A percentile compares a stretch with the other conserved stretches of the same genome.
phyloP scores from a whole-genome alignment of 2,888 invertebrate species.

The Psylliodes chrysocephalus region DNA sequence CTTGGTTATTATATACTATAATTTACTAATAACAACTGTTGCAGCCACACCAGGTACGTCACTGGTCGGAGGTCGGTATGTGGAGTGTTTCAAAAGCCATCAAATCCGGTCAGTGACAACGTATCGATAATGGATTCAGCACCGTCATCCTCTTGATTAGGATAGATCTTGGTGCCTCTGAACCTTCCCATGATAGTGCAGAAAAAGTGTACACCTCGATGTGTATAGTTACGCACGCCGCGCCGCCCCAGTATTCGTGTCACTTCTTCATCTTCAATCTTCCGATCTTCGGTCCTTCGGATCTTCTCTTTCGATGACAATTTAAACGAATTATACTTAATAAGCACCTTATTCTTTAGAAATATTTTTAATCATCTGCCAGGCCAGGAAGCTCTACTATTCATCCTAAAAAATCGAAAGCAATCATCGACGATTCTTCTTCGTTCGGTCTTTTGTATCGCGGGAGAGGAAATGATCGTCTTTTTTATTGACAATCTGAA shows the following conservation, averaged over 20 bases:
- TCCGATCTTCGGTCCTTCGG: slow-evolving; percentile 48
- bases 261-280: slow-evolving; percentile 45
- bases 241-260: slow-evolving; percentile 43
- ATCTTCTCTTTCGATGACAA: slow-evolving; percentile 46
- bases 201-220: slow-evolving; percentile 52
- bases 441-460: slow-evolving; percentile 9
- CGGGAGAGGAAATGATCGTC: background rate
- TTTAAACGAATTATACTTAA: slow-evolving; percentile 47
- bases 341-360: slow-evolving; percentile 37
- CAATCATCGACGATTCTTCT: slow-evolving; percentile 20
- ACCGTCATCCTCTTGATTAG: slow-evolving; percentile 64
- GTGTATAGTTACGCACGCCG: slow-evolving; percentile 12
- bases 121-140: slow-evolving; percentile 57
- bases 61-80: slow-evolving; percentile 40
- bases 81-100: slow-evolving; percentile 42
- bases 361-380: slow-evolving; percentile 36
- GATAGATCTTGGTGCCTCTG: slow-evolving; percentile 61
- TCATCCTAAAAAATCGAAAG: slow-evolving; percentile 22
- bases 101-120: slow-evolving; percentile 60
- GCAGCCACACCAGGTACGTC: no score
- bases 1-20: no score
- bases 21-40: no score
- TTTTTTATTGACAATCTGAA: background rate
- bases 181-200: slow-evolving; percentile 62
- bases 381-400: slow-evolving; percentile 21